Base-by-base conservation (phyloP, 2,888 invertebrate species). In the Plagiodera versicolora region DNA sequence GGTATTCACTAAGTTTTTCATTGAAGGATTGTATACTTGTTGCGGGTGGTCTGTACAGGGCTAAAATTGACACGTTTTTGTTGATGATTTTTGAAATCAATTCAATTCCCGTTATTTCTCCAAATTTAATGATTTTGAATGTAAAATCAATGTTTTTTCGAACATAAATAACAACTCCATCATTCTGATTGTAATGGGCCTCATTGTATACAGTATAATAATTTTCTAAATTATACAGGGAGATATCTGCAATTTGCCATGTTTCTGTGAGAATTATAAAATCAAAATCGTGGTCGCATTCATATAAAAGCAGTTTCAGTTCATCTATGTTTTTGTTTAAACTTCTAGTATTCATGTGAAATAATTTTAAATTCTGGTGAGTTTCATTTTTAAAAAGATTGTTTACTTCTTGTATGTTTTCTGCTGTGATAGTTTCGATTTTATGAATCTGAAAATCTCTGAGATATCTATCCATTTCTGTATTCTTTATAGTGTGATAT, bases 201-300 rank as follows among this genome's bases (percentile, higher is more conserved):
- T 50, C 50, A 32, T 50, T 50, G 30, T 50, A 30, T 30, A 32
- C 17, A 32, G 50, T 50, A 16, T 10, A 50, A 17, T 50, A 50
- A 30, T 50, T 28, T 17, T 50, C 50, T 50, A 32, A 14, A 28
- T 50, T 14, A 50, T 50, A 16, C 14, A 50, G 50, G 50, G 14
- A 14, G 16, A 50, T 50, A 10, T 50, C 50, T 50, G 24, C 50
- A 20, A 50, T 50, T 16, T 50, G 50, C n/a, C 50, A 50, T 50
- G 24, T 50, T 50, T 50, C 50, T 50, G 50, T 17, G 50, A 50
- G 50, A 28, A 50, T 50, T 11, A 30, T 28, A 10, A 49, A 20
- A 17, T 50, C 50, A 32, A 50, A 50, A 50, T 50, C 32, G 17
- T 50, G n/a, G n/a, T n/a, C n/a, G n/a, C n/a, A n/a, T n/a, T n/a